A percentile compares a stretch with the other conserved stretches of the same genome.
Conservation (phyloP, 2,888 invertebrate genomes). For the Leucophenga montana region DNA sequence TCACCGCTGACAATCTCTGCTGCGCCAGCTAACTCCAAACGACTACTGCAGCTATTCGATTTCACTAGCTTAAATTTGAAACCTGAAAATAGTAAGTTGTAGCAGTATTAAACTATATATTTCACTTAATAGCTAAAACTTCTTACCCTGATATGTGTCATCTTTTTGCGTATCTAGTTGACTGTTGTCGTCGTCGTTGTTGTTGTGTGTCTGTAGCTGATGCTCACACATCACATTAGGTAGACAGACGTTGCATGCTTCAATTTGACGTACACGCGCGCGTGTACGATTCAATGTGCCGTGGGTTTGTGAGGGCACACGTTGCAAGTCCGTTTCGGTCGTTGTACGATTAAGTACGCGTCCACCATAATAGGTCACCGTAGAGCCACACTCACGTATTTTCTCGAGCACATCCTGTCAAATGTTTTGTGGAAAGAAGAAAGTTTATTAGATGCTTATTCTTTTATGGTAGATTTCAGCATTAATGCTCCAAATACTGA, state of each 20-base stretch:
- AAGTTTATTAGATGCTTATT: not conserved
- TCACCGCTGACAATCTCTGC: constrained; percentile 27
- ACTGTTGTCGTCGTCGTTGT: constrained; percentile 33
- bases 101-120: not conserved
- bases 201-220: constrained; percentile 43
- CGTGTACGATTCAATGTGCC: constrained; percentile 68
- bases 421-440: not conserved
- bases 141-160: constrained; percentile 58
- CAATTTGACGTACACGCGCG: constrained; percentile 60
- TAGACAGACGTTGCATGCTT: constrained; percentile 72
- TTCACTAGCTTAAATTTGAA: constrained; percentile 88
- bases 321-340: constrained; percentile 69
- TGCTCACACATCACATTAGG: constrained; percentile 55
- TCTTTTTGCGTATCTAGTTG: constrained; percentile 20
- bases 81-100: constrained; percentile 69
- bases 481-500: not conserved
- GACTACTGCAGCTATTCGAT: constrained; percentile 89
- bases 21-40: constrained; percentile 82
- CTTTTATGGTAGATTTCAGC: not conserved
- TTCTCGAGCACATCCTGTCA: constrained; percentile 83
- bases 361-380: constrained; percentile 91
- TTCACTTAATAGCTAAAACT: constrained; percentile 12
- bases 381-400: constrained; percentile 91
- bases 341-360: constrained; percentile 78
- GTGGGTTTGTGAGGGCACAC: constrained; percentile 70